phyloP scores from a whole-genome alignment of 1,140 invertebrate species.

The Aphidius gifuensis region DNA sequence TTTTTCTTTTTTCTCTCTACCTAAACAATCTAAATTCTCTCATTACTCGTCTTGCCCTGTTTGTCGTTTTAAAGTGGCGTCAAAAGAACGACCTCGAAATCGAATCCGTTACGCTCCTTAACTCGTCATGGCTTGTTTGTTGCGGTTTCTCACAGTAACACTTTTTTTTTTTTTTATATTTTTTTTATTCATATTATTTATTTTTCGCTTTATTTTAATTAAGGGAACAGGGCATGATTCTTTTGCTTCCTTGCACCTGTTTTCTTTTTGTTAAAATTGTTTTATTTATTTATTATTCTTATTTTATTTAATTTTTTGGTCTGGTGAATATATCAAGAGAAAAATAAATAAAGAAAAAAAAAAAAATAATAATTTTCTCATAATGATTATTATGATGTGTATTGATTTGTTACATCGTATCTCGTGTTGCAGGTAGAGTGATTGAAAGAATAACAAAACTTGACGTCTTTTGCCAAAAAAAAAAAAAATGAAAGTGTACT shows the following conservation, averaged over 20 bases:
- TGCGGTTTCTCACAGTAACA: constrained; percentile 33
- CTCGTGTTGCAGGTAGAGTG: neutral
- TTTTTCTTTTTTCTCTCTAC: no score
- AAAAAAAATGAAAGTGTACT: neutral
- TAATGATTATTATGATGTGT: no score
- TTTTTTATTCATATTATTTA: constrained; percentile 1
- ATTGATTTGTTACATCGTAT: no score
- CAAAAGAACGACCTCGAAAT: constrained; percentile 36
- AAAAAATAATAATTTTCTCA: no score
- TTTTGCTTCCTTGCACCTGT: no score
- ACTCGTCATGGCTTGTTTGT: constrained; percentile 39
- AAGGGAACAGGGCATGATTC: no score
- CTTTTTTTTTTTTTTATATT: constrained; percentile 24
- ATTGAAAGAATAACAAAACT: constrained; percentile 4
- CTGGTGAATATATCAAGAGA: no score
- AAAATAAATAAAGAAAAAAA: no score
- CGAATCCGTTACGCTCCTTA: constrained; percentile 39
- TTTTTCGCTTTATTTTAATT: neutral
- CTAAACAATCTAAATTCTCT: no score
- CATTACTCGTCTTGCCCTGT: neutral
- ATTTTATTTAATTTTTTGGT: no score
- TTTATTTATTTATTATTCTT: no score
- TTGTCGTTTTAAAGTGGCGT: constrained; percentile 7
- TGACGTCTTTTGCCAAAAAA: neutral
- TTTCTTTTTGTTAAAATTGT: no score